phyloP scores from a whole-genome alignment of 2,797 vertebrate species.

The Anomalospiza imberbis region DNA sequence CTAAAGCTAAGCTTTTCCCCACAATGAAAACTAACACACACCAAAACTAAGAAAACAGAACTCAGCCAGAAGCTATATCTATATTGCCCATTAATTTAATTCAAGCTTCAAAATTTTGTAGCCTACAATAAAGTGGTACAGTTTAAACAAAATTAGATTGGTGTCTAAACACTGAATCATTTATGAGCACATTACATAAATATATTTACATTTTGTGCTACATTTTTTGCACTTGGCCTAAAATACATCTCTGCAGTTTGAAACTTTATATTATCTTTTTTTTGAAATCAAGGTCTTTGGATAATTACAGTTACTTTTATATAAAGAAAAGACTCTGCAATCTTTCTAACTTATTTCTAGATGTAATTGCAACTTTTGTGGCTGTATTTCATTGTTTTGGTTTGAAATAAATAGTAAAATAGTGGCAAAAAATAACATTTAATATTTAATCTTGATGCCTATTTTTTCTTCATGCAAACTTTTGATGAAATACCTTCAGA shows the following conservation, averaged over 20 bases:
- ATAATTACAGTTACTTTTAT: background rate
- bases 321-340: background rate
- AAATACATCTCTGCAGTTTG: conserved; percentile 30
- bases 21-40: background rate
- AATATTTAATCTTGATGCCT: background rate
- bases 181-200: conserved; percentile 64
- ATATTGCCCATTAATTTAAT: conserved; percentile 3
- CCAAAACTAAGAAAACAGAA: background rate
- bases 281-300: background rate
- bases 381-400: background rate
- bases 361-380: background rate
- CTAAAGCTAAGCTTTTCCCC: background rate
- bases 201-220: conserved; percentile 65
- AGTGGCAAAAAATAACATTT: background rate
- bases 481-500: background rate
- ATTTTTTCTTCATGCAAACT: background rate
- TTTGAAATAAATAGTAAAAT: background rate
- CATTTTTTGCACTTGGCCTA: conserved; percentile 47
- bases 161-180: conserved; percentile 70
- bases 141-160: conserved; percentile 67
- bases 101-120: conserved; percentile 22
- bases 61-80: background rate
- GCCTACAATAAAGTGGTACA: conserved; percentile 41
- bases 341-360: background rate
- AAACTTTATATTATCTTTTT: conserved; percentile 14